Evolutionary conservation across 2,888 invertebrate species (phyloP).

Genomic region (Cotesia congregata): DNA sequence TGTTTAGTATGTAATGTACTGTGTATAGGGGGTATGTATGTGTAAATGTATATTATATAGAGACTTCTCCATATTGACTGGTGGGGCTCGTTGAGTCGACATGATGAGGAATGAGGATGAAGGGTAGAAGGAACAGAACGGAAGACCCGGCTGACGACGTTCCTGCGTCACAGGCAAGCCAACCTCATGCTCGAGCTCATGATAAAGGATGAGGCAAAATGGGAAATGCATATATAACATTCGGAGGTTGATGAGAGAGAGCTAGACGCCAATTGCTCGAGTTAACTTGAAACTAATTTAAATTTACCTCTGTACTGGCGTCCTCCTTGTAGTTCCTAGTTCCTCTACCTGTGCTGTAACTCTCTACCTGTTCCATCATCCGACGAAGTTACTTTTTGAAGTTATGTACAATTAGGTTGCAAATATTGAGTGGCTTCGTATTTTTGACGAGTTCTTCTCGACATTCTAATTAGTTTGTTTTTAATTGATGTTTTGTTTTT

Average conservation of each 20-base stretch:
- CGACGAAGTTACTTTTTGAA: no score
- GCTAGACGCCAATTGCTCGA: constrained; percentile 13
- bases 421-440: no score
- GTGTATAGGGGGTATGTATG: not conserved
- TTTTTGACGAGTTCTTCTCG: no score
- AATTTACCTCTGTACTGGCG: constrained; percentile 9
- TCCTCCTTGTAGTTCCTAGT: not conserved
- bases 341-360: not conserved
- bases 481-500: no score
- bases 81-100: constrained; percentile 13
- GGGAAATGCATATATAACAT: not conserved
- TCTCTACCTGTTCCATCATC: no score
- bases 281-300: constrained; percentile 15
- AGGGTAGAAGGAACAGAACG: not conserved
- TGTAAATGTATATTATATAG: not conserved
- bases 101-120: not conserved
- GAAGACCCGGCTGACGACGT: constrained; percentile 12
- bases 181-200: not conserved
- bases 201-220: not conserved
- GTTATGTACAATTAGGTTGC: no score
- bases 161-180: not conserved
- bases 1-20: not conserved
- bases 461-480: no score
- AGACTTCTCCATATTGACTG: constrained; percentile 21
- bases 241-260: not conserved